Conservation (phyloP, 1,140 invertebrate species). For the Drosophila tropicalis region DNA sequence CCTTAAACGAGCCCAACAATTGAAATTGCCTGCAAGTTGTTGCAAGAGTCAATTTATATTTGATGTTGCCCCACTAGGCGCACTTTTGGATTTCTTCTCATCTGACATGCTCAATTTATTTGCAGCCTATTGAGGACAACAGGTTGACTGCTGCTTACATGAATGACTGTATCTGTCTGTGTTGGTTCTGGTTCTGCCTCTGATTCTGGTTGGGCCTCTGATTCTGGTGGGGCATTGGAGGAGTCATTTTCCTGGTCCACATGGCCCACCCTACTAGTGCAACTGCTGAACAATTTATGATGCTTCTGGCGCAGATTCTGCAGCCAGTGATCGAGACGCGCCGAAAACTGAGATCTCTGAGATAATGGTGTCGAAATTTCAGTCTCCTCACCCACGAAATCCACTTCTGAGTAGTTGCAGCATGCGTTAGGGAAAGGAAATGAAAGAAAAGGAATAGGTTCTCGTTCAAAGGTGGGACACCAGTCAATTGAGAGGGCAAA, state of each 20-base stretch:
- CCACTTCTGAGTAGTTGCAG: constrained; percentile 48
- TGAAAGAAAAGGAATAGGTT: constrained; percentile 30
- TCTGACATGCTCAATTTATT: constrained; percentile 48
- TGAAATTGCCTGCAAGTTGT: constrained; percentile 48
- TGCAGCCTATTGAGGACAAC: constrained; percentile 43
- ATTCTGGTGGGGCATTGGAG: constrained; percentile 24
- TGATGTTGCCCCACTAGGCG: constrained; percentile 39
- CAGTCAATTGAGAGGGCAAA: background rate
- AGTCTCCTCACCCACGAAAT: constrained; percentile 51
- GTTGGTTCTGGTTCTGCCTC: constrained; percentile 3
- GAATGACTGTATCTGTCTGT: constrained; percentile 36
- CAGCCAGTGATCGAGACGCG: constrained; percentile 70
- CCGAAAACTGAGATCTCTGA: constrained; percentile 60
- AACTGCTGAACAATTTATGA: constrained; percentile 66
- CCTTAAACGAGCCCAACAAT: constrained; percentile 39
- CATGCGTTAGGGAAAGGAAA: constrained; percentile 56
- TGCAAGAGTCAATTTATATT: constrained; percentile 45
- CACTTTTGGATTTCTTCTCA: constrained; percentile 7
- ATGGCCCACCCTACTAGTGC: constrained; percentile 70
- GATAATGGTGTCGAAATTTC: constrained; percentile 55
- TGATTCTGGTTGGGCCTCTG: background rate
- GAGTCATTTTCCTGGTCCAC: constrained; percentile 34
- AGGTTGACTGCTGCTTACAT: constrained; percentile 54
- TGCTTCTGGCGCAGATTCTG: constrained; percentile 70
- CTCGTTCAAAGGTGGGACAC: constrained; percentile 14